These are phyloP conservation scores for Dynastes tityus DNA, from an alignment of 2,888 invertebrate genomes.

Conservation along the genomic window DNA sequence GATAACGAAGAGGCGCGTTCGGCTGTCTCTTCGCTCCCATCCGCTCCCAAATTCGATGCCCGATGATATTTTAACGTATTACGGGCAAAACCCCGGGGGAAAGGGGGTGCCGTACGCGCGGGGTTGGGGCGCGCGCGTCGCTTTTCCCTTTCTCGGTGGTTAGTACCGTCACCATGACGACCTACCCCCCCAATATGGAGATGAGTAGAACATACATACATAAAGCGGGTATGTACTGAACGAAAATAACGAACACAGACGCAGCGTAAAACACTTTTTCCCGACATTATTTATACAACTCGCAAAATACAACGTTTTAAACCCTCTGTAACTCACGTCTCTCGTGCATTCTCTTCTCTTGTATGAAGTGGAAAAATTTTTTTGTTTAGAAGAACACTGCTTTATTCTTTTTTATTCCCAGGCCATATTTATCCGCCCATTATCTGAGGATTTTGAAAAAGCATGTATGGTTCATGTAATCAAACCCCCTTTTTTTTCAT, in stretches of 20 bases:
- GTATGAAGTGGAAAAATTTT: slow-evolving; percentile 43
- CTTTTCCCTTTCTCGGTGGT: no score
- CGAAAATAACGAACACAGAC: slow-evolving; percentile 10
- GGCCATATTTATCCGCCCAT: slow-evolving; percentile 13
- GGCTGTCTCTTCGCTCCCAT: slow-evolving; percentile 21
- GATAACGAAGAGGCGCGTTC: slow-evolving; percentile 28
- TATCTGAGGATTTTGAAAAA: slow-evolving; percentile 1
- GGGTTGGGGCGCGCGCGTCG: no score
- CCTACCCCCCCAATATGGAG: slow-evolving; percentile 59
- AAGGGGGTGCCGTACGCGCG: slow-evolving; percentile 35
- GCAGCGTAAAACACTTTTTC: slow-evolving; percentile 27
- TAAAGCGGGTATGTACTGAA: not conserved
- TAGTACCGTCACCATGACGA: slow-evolving; percentile 55
- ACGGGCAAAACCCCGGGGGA: no score
- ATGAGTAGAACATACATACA: slow-evolving; percentile 50
- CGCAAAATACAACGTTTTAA: slow-evolving; percentile 44
- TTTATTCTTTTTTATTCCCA: slow-evolving; percentile 26
- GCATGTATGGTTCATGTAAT: slow-evolving; percentile 2
- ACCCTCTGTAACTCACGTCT: slow-evolving; percentile 39
- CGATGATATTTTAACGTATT: slow-evolving; percentile 51
- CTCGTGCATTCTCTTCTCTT: slow-evolving; percentile 31
- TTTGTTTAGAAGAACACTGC: slow-evolving; percentile 33
- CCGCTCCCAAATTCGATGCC: slow-evolving; percentile 37
- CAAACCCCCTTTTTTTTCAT: no score
- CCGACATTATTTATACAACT: slow-evolving; percentile 50